Evolutionary conservation across 2,113 vertebrate species (phyloP).

Genomic region (Ptilonorhynchus violaceus): DNA sequence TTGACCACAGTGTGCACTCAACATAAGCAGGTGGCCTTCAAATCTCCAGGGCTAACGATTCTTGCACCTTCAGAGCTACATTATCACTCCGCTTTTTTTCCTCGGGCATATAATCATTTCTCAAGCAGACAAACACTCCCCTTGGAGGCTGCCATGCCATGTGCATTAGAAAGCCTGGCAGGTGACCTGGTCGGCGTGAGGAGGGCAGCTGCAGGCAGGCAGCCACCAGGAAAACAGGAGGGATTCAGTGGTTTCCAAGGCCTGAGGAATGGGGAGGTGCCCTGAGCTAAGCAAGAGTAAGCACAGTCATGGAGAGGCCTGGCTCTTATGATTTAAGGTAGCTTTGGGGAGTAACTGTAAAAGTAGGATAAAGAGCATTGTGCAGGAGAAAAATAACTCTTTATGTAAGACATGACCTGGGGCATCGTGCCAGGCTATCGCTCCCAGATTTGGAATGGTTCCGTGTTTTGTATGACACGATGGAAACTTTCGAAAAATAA

Average conservation of each 20-base stretch:
- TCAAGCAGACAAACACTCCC: neutral
- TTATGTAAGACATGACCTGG: neutral
- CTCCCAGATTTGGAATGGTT: neutral
- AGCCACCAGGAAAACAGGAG: neutral
- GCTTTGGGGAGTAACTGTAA: neutral
- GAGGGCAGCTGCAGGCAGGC: neutral
- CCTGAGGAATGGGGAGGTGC: neutral
- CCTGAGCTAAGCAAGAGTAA: neutral
- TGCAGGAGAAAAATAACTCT: neutral
- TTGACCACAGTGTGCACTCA: fast-evolving
- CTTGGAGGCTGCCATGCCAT: neutral
- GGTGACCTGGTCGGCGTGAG: fast-evolving
- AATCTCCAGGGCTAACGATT: neutral
- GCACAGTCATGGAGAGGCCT: neutral
- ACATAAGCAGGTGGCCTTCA: neutral
- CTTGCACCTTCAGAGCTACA: neutral
- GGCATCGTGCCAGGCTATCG: neutral
- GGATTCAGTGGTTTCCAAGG: neutral
- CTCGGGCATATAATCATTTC: neutral
- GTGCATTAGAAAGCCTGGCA: neutral
- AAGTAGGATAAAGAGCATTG: neutral
- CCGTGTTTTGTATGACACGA: neutral
- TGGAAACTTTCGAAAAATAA: neutral
- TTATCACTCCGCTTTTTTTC: neutral
- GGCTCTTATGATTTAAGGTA: neutral